A percentile compares a stretch with the other conserved stretches of the same genome.
phyloP scores from a whole-genome alignment of 2,113 vertebrate genomes.

The Drymodes brunneopygia region DNA sequence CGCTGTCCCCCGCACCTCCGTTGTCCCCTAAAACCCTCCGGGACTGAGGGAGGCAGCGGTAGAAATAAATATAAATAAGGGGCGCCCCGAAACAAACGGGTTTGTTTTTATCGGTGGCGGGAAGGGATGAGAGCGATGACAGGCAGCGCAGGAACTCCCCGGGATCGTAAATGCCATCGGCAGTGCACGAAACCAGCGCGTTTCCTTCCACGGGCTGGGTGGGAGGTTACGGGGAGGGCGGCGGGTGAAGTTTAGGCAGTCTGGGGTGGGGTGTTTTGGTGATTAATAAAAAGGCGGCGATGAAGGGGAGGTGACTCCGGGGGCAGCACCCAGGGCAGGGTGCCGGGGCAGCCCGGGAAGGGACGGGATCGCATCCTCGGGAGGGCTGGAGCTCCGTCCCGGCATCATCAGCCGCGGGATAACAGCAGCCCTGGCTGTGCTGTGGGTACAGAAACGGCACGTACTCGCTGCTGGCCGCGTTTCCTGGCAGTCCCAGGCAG shows the following conservation, averaged over 20 bases:
- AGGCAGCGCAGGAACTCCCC: slow-evolving; percentile 11
- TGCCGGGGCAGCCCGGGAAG: not conserved
- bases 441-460: slow-evolving; percentile 50
- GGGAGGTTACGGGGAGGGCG: not conserved
- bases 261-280: not conserved
- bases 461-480: slow-evolving; percentile 34
- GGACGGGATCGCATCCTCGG: not conserved
- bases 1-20: not conserved
- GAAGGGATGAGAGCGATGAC: not conserved
- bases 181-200: not conserved
- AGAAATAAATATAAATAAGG: not conserved
- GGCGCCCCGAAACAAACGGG: not conserved
- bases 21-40: not conserved
- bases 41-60: not conserved
- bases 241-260: not conserved
- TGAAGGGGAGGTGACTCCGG: not conserved
- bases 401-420: not conserved
- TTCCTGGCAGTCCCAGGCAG: slow-evolving; percentile 36
- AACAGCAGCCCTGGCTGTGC: not conserved
- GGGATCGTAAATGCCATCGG: not conserved
- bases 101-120: slow-evolving; percentile 2
- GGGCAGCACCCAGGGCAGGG: not conserved
- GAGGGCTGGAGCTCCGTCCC: not conserved
- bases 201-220: not conserved
- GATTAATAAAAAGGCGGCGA: not conserved